phyloP scores from a whole-genome alignment of 2,888 invertebrate genomes.

The Tillus elongatus region DNA sequence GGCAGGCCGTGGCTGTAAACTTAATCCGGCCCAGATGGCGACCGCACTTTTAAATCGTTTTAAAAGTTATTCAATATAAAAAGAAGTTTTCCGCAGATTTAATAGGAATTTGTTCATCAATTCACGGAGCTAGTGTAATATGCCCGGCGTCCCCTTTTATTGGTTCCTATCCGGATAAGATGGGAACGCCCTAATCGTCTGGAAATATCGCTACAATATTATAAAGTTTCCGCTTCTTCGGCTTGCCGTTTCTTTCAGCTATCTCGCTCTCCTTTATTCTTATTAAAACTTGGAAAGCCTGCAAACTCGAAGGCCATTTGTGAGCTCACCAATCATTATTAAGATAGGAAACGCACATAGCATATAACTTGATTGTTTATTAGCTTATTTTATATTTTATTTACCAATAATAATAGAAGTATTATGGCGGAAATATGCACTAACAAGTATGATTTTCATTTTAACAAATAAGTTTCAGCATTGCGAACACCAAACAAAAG shows the following conservation, averaged over 20 bases:
- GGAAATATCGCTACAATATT: constrained; percentile 27
- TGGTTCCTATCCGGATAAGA: constrained; percentile 27
- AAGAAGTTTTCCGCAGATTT: constrained; percentile 41
- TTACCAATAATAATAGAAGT: too few relatives aligned
- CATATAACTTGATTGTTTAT: too few relatives aligned
- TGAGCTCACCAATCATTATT: too few relatives aligned
- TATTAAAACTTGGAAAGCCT: too few relatives aligned
- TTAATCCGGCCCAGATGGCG: constrained; percentile 44
- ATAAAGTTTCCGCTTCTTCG: constrained; percentile 23
- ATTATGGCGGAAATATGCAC: too few relatives aligned
- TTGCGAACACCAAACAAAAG: too few relatives aligned
- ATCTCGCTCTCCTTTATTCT: too few relatives aligned
- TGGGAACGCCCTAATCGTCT: constrained; percentile 26
- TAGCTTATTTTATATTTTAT: too few relatives aligned
- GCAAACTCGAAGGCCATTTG: too few relatives aligned
- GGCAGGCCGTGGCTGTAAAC: constrained; percentile 36
- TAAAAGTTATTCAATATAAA: constrained; percentile 45
- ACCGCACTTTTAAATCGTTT: constrained; percentile 41
- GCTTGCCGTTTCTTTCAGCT: neutral
- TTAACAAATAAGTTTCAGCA: too few relatives aligned
- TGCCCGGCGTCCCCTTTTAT: constrained; percentile 28
- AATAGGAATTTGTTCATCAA: constrained; percentile 47
- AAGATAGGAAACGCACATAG: too few relatives aligned
- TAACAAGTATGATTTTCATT: too few relatives aligned
- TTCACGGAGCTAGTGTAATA: constrained; percentile 39